Evolutionary conservation across 2,797 vertebrate genomes (phyloP).

Genomic region (Acropternis orthonyx): DNA sequence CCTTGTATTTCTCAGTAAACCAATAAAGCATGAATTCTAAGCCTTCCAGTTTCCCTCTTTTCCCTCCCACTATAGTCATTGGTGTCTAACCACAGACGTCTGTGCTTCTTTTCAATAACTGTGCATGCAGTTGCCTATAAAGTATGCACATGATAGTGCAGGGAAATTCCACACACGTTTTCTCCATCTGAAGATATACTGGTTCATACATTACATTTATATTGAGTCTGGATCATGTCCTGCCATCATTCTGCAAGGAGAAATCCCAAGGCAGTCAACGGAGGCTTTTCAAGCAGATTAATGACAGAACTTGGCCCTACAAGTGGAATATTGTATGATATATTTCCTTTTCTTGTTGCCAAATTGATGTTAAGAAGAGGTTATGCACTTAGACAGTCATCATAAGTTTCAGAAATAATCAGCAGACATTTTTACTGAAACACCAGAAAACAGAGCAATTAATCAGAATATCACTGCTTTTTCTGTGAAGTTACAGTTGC

Average conservation of each 20-base stretch:
- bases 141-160: slow-evolving; percentile 13
- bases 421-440: slow-evolving; percentile 64
- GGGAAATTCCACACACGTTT: slow-evolving; percentile 63
- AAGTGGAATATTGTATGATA: slow-evolving; percentile 46
- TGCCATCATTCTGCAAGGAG: slow-evolving; percentile 49
- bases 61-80: slow-evolving; percentile 46
- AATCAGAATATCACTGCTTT: slow-evolving; percentile 56
- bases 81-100: slow-evolving; percentile 61
- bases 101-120: slow-evolving; percentile 62
- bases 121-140: slow-evolving; percentile 46
- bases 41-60: slow-evolving; percentile 31
- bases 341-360: slow-evolving; percentile 54
- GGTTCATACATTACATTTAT: slow-evolving; percentile 42
- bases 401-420: slow-evolving; percentile 57
- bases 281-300: slow-evolving; percentile 52
- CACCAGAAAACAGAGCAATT: slow-evolving; percentile 49
- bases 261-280: slow-evolving; percentile 59
- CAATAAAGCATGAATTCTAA: slow-evolving; percentile 49
- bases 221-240: slow-evolving; percentile 55
- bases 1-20: slow-evolving; percentile 56
- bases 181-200: slow-evolving; percentile 59
- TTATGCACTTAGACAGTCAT: slow-evolving; percentile 53
- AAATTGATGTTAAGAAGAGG: slow-evolving; percentile 53
- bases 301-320: slow-evolving; percentile 60
- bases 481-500: slow-evolving; percentile 41